Percentiles rank a stretch among this genome's conserved stretches.
These are phyloP conservation scores for Edolisoma coerulescens DNA, from an alignment of 2,113 vertebrate genomes.

Conservation along the genomic window DNA sequence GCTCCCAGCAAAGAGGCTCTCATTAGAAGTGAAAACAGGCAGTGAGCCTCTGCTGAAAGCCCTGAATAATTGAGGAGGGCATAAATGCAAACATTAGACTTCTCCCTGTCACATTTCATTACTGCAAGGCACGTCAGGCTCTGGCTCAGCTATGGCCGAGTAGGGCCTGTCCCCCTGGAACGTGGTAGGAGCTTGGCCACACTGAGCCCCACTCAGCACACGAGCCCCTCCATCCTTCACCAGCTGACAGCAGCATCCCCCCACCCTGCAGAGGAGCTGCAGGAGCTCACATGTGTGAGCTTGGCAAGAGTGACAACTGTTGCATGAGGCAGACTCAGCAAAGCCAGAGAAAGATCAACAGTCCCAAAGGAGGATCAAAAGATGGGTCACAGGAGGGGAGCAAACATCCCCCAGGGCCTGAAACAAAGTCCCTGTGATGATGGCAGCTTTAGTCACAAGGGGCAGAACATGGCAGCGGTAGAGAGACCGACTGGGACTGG, in stretches of 20 bases:
- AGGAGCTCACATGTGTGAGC: neutral
- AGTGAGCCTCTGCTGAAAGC: neutral
- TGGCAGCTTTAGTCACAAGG: neutral
- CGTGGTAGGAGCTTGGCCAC: accelerated
- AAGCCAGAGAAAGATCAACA: neutral
- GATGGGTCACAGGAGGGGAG: neutral
- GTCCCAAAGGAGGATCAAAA: neutral
- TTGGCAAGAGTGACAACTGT: neutral
- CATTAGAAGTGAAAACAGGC: conserved; percentile 9
- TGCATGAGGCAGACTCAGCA: neutral
- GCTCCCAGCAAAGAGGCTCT: conserved; percentile 15
- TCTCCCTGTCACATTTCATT: neutral
- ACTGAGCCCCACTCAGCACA: neutral
- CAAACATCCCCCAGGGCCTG: neutral
- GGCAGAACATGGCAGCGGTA: neutral
- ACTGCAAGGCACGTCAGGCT: neutral
- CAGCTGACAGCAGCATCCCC: neutral
- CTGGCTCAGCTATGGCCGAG: neutral
- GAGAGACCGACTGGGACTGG: neutral
- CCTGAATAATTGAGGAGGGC: conserved; percentile 39
- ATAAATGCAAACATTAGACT: conserved; percentile 15
- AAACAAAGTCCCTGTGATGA: neutral
- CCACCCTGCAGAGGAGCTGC: neutral
- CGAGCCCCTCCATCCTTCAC: neutral
- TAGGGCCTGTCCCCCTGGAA: neutral